Evolutionary conservation across 2,888 invertebrate species (phyloP).

Genomic region (Euplexia lucipara): DNA sequence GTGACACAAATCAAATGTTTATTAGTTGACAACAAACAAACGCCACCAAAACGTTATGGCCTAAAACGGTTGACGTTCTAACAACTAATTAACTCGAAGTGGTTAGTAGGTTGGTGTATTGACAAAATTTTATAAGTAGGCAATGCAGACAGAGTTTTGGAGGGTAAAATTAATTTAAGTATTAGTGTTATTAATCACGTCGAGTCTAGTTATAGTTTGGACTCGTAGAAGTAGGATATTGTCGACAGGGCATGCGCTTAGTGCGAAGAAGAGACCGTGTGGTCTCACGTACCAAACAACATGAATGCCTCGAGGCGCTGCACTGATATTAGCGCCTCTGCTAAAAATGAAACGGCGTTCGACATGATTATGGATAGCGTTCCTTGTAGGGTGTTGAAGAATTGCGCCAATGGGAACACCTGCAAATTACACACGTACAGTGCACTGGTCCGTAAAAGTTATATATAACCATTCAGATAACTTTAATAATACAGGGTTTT

Average conservation of each 20-base stretch:
- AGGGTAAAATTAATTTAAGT: conserved; percentile 19
- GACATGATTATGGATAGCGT: conserved; percentile 92
- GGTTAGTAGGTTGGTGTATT: conserved; percentile 21
- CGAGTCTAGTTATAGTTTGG: conserved; percentile 74
- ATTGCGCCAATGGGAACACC: conserved; percentile 92
- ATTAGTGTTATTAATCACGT: conserved; percentile 59
- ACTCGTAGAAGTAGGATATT: conserved; percentile 67
- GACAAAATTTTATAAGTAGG: not conserved
- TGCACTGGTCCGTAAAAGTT: conserved; percentile 30
- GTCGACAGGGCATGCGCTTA: conserved; percentile 52
- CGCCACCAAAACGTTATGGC: conserved; percentile 10
- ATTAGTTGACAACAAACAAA: conserved; percentile 22
- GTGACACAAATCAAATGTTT: not conserved
- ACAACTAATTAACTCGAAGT: conserved; percentile 9
- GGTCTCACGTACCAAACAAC: conserved; percentile 86
- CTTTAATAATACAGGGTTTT: not conserved
- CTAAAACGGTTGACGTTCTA: conserved; percentile 20
- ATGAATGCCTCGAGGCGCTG: conserved; percentile 92
- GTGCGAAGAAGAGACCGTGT: conserved; percentile 59
- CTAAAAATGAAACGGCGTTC: conserved; percentile 90
- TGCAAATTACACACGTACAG: conserved; percentile 76
- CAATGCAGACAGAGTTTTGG: conserved; percentile 17
- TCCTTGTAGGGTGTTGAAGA: conserved; percentile 92
- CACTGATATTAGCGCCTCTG: conserved; percentile 92
- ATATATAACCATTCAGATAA: not conserved